Evolutionary conservation across 2,888 invertebrate genomes (phyloP), one percentile per base, ranked within the genome.

Genomic region (Epistrophe eligans): DNA sequence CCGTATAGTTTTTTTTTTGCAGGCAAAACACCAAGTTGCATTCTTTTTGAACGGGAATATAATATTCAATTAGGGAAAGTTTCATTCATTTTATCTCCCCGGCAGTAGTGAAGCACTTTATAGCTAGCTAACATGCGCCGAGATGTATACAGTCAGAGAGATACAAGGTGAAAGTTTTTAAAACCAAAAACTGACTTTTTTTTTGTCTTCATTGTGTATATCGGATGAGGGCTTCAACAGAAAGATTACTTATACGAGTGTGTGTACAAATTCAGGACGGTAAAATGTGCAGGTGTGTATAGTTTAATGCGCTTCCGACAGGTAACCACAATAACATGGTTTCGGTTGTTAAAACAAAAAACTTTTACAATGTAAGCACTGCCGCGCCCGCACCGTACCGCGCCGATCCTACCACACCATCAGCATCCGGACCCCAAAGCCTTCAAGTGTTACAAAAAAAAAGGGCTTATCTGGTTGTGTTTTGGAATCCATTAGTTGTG

Each of bases 41-140:
- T 43, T 77, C 64, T 67, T 77, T 80, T 62, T 70, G 84, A 85
- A 77, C 57, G 81, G 70, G 85, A 82, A 82, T 79, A 82, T 87
- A 87, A 82, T 87, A 87, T 87, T 87, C 85, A 87, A 87, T 87
- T 87, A 82, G 82, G 82, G 71, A 87, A 87, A 82, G 80, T 84
- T 87, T 82, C 70, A 70, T 87, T 82, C 77, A 79, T 82, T 82
- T 82, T 82, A 85, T 87, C 74, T 82, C 74, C 57, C 79, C 62
- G 60, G 35, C 11, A 64, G 77, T 24, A 38, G 72, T 45, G 64
- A 35, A 55, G 55, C 70, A 60, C 70, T 79, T 79, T 79, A 84
- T 24, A 19, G 60, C 43, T 35, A 35, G 73, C 24, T 62, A 38
- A 74, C 62, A 19, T 60, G 28, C 38, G 48, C 58, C 43, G 79